Evolutionary conservation across 1,140 invertebrate species (phyloP).

Genomic region (Aphelinus atriplicis): DNA sequence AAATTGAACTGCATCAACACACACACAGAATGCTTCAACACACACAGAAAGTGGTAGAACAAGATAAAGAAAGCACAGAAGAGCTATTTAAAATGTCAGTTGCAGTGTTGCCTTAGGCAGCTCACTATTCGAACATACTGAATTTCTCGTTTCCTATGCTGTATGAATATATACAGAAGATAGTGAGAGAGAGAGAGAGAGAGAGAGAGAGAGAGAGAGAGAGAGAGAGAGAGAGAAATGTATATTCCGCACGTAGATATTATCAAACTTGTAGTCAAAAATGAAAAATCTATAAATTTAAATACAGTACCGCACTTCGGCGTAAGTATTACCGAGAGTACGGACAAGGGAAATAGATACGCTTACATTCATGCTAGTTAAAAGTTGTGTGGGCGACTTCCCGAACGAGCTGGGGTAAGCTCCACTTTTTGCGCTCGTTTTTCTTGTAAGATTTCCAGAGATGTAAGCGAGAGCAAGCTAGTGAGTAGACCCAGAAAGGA

Average conservation of each 20-base stretch:
- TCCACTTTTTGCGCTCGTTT: neutral
- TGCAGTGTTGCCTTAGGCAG: constrained; percentile 42
- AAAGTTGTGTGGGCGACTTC: constrained; percentile 42
- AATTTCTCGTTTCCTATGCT: constrained; percentile 42
- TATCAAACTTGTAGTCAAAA: no score
- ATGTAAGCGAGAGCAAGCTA: neutral
- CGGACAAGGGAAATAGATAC: neutral
- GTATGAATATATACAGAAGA: constrained; percentile 27
- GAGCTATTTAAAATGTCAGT: constrained; percentile 45
- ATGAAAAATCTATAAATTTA: no score
- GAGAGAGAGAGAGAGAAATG: neutral
- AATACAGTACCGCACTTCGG: no score
- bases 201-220: constrained; percentile 2
- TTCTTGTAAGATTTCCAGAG: neutral
- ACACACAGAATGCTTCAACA: no score
- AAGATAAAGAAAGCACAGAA: constrained; percentile 22
- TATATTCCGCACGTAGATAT: neutral
- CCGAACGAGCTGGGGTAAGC: neutral
- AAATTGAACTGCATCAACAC: no score
- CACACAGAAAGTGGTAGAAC: neutral
- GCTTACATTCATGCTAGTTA: constrained; percentile 48
- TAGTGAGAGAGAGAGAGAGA: neutral
- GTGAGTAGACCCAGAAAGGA: neutral
- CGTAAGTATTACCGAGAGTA: no score
- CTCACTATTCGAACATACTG: constrained; percentile 37